phyloP scores from a whole-genome alignment of 1,140 invertebrate species.

The Drosophila tropicalis region DNA sequence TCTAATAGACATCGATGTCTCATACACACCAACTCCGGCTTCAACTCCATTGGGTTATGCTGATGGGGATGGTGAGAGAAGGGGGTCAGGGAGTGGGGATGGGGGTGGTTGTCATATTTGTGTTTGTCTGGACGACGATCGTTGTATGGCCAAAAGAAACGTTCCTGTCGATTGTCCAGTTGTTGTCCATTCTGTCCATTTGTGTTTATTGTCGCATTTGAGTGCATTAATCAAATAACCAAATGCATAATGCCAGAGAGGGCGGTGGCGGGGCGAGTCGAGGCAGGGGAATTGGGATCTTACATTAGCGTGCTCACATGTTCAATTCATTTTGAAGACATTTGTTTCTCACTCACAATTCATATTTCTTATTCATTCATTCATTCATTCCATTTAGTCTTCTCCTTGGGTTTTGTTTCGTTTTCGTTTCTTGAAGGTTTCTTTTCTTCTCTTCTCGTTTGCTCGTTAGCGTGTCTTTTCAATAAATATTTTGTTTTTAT shows the following conservation, averaged over 20 bases:
- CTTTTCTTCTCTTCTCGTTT: slow-evolving; percentile 38
- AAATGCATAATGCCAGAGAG: slow-evolving; percentile 19
- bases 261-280: not conserved
- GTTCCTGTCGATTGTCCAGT: slow-evolving; percentile 18
- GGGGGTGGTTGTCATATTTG: slow-evolving; percentile 51
- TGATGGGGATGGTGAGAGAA: too few species aligned
- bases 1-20: slow-evolving; percentile 67
- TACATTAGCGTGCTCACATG: slow-evolving; percentile 68
- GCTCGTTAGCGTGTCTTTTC: slow-evolving; percentile 66
- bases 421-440: slow-evolving; percentile 11
- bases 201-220: slow-evolving; percentile 78
- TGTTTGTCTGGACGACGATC: slow-evolving; percentile 43
- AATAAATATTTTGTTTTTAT: slow-evolving; percentile 82
- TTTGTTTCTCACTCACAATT: slow-evolving; percentile 13
- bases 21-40: slow-evolving; percentile 4
- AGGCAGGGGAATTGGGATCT: not conserved
- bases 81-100: too few species aligned
- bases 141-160: slow-evolving; percentile 1
- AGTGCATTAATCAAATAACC: slow-evolving; percentile 78
- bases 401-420: not conserved
- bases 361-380: slow-evolving; percentile 10
- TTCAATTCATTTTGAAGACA: slow-evolving; percentile 40
- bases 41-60: too few species aligned
- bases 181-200: slow-evolving; percentile 23
- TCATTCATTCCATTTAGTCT: slow-evolving; percentile 17